Conservation (phyloP, 2,797 vertebrate species). For the Euthynnus affinis region DNA sequence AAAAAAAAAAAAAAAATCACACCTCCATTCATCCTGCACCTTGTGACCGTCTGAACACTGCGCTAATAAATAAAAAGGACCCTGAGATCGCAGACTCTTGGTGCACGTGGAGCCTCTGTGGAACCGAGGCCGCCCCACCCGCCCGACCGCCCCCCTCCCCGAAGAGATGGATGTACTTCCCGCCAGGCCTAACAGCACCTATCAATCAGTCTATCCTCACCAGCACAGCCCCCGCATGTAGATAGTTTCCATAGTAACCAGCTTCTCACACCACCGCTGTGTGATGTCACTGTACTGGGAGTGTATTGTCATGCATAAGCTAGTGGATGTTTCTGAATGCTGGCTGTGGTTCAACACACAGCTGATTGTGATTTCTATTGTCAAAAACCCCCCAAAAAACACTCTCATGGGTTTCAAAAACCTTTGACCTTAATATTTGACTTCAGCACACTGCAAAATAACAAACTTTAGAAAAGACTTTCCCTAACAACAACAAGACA, state of each 20-base stretch:
- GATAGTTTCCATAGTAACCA: slow-evolving; percentile 71
- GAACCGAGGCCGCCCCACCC: slow-evolving; percentile 12
- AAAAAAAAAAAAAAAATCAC: too few species aligned
- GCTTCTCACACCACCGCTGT: slow-evolving; percentile 25
- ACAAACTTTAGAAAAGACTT: not conserved
- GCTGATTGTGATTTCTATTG: not conserved
- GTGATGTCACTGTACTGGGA: slow-evolving; percentile 38
- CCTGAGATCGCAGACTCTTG: not conserved
- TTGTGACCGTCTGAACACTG: slow-evolving; percentile 29
- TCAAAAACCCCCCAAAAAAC: too few species aligned
- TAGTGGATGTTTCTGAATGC: not conserved
- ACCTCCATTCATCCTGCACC: slow-evolving; percentile 9
- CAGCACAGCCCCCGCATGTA: slow-evolving; percentile 31
- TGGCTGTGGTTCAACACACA: not conserved
- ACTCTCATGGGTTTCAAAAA: not conserved
- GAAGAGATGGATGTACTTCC: slow-evolving; percentile 26
- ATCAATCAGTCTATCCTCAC: slow-evolving; percentile 54
- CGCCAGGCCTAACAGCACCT: slow-evolving; percentile 20
- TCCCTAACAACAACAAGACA: not conserved
- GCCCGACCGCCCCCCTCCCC: too few species aligned
- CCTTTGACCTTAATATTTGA: not conserved
- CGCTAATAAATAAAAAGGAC: slow-evolving; percentile 7
- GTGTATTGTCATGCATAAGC: slow-evolving; percentile 8
- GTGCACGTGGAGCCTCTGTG: slow-evolving; percentile 1
- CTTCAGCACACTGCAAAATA: not conserved